Evolutionary conservation across 2,888 invertebrate genomes (phyloP), one percentile per base, ranked within the genome.

Genomic region (Drosophila mettleri): DNA sequence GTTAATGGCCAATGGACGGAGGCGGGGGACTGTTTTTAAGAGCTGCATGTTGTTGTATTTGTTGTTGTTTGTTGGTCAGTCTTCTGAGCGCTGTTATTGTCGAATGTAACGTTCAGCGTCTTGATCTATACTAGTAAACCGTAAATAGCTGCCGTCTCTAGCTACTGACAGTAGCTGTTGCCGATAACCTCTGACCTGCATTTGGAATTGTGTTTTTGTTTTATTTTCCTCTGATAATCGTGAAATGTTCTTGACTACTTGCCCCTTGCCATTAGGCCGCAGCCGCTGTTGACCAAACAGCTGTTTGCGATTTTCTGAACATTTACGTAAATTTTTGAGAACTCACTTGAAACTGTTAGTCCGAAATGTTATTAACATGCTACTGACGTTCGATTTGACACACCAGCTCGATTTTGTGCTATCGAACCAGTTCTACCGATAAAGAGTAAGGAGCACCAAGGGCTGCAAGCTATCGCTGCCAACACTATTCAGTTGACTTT

Each of bases 171-270:
- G 34, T 24, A 16, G 20, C 20, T 38, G 49, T 8, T 9, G 14
- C 33, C 53, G 77, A 78, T 78, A 78, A 41, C 67, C 77, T 69
- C 20, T 76, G 62, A 78, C 76, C 77, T 79, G 62, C 57, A 61
- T 69, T 77, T 64, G 36, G 45, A 18, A 20, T 27, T 52, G 33
- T 10, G 20, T n/a, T 43, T 43, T 41, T 20, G 33, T 48, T 33
- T 16, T 16, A 7, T 18, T n/a, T 55, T 43, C 43, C 31, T 48
- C 29, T 74, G 75, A 59, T 65, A 70, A 39, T 22, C 14, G 22
- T 22, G 20, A 24, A 65, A 39, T 29, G 45, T 14, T 18, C 31
- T 45, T 64, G 60, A 62, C 74, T 67, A 76, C 74, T 69, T 74
- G 69, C 59, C 59, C 31, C 51, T 62, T 41, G 33, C 29, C 29